Evolutionary conservation across 1,140 invertebrate species (phyloP).

Genomic region (Aethina tumida): DNA sequence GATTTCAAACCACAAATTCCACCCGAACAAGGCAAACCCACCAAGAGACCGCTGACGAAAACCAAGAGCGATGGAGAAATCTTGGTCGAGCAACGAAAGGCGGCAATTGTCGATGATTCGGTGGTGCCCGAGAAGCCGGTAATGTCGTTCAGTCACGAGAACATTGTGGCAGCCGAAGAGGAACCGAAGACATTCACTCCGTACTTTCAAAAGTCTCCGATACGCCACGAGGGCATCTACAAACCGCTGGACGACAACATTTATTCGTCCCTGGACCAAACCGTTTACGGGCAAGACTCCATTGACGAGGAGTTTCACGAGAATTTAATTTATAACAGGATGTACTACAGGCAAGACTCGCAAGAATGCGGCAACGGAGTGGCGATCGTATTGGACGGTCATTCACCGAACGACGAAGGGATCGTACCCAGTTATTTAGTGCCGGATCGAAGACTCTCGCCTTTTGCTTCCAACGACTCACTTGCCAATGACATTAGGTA

Average conservation of each 20-base stretch:
- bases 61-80: constrained; percentile 74
- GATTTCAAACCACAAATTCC: constrained; percentile 69
- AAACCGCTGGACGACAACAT: constrained; percentile 28
- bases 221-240: constrained; percentile 45
- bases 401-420: constrained; percentile 32
- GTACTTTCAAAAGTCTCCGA: constrained; percentile 47
- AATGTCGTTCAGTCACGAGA: constrained; percentile 48
- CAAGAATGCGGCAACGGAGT: constrained; percentile 26
- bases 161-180: constrained; percentile 36
- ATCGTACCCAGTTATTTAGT: constrained; percentile 34
- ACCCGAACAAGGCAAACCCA: constrained; percentile 25
- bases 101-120: constrained; percentile 30
- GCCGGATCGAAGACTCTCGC: constrained; percentile 43
- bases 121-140: constrained; percentile 40
- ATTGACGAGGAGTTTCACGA: constrained; percentile 65
- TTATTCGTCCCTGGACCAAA: constrained; percentile 27
- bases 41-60: constrained; percentile 58
- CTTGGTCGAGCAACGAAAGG: constrained; percentile 49
- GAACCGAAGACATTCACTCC: constrained; percentile 25
- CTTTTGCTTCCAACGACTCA: constrained; percentile 72
- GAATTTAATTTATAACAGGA: constrained; percentile 60
- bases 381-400: constrained; percentile 18
- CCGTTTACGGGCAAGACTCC: constrained; percentile 33
- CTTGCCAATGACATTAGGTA: constrained; percentile 58
- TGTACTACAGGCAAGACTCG: constrained; percentile 53